These are phyloP conservation scores for Vidua macroura DNA, from an alignment of 2,113 vertebrate species.

Conservation along the genomic window DNA sequence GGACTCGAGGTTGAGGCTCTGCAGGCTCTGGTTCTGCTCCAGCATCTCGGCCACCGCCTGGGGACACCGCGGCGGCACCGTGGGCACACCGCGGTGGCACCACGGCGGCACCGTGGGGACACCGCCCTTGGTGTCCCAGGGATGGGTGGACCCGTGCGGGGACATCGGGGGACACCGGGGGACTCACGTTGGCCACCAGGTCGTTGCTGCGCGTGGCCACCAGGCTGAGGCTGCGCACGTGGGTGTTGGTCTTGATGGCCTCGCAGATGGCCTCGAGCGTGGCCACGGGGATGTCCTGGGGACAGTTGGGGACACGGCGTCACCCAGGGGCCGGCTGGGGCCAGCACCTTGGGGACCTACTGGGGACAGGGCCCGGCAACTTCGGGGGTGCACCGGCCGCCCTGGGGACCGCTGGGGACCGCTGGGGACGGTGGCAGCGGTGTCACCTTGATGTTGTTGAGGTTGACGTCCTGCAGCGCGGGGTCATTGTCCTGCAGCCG, in stretches of 20 bases:
- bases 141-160: background rate
- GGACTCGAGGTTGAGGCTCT: conserved; percentile 93
- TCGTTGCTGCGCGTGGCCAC: conserved; percentile 94
- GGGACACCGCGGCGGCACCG: background rate
- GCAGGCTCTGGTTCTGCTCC: conserved; percentile 84
- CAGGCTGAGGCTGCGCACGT: conserved; percentile 86
- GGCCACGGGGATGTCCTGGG: conserved; percentile 88
- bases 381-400: too few relatives aligned
- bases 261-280: conserved; percentile 86
- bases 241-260: conserved; percentile 88
- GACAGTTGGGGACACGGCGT: background rate
- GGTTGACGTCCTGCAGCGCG: conserved; percentile 86
- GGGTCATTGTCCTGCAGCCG: conserved; percentile 84
- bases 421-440: fast-evolving
- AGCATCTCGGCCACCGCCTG: conserved; percentile 94
- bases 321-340: too few relatives aligned
- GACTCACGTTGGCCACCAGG: conserved; percentile 87
- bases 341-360: background rate
- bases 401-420: background rate
- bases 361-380: background rate
- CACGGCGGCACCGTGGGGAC: background rate
- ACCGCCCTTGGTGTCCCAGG: background rate
- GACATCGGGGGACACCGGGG: fast-evolving
- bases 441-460: conserved; percentile 94
- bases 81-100: background rate